Evolutionary conservation across 1,140 invertebrate genomes (phyloP).

Genomic region (Platorchestia sp.): DNA sequence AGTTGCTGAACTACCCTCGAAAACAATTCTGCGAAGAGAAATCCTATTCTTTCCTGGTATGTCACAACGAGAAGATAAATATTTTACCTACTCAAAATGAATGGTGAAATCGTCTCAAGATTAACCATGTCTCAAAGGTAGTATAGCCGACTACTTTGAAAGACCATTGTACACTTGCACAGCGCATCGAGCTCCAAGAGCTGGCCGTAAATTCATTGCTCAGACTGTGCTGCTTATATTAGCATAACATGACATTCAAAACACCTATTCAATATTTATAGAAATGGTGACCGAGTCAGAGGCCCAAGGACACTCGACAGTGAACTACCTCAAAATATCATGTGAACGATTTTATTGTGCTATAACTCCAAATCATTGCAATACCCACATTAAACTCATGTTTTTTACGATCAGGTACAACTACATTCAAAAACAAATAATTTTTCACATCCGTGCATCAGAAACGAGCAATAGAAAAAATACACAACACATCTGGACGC

Average conservation of each 20-base stretch:
- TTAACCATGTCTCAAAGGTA: neutral
- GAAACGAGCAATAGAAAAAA: neutral
- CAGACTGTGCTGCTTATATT: neutral
- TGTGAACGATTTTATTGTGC: neutral
- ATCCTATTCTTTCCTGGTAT: neutral
- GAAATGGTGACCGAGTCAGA: neutral
- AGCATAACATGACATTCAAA: neutral
- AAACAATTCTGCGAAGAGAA: neutral
- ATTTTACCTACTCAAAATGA: neutral
- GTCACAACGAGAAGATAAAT: neutral
- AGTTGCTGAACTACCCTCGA: neutral
- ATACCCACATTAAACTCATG: neutral
- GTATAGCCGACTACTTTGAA: neutral
- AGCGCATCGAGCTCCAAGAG: neutral
- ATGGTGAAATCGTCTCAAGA: neutral
- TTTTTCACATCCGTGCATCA: neutral
- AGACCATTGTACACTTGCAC: neutral
- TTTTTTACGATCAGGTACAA: neutral
- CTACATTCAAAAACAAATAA: neutral
- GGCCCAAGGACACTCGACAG: neutral
- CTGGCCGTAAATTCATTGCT: neutral
- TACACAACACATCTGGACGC: neutral
- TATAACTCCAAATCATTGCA: neutral
- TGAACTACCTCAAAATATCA: neutral
- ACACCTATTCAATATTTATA: no score